Evolutionary conservation across 2,797 vertebrate genomes (phyloP).

Genomic region (Amazona ochrocephala): DNA sequence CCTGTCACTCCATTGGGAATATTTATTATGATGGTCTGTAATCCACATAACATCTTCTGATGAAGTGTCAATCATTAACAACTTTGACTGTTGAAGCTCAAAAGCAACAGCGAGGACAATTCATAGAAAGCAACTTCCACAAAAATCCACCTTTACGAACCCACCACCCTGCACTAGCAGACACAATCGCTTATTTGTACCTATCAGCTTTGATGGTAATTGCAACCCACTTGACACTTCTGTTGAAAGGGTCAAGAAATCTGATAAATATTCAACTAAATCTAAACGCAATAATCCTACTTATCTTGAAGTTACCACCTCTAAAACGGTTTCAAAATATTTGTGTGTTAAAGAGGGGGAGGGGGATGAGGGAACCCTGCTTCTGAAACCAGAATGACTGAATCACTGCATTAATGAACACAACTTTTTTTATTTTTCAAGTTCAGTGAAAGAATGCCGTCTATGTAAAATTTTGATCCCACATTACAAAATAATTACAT

Average conservation of each 20-base stretch:
- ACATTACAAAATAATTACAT: constrained; percentile 78
- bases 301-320: constrained; percentile 38
- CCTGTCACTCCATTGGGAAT: background rate
- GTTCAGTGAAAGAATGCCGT: constrained; percentile 57
- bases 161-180: background rate
- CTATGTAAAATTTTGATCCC: constrained; percentile 77
- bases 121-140: background rate
- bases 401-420: constrained; percentile 28
- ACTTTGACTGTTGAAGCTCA: constrained; percentile 14
- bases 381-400: constrained; percentile 10
- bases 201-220: constrained; percentile 62
- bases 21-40: background rate
- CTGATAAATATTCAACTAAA: constrained; percentile 54
- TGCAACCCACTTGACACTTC: constrained; percentile 62
- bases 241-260: constrained; percentile 51
- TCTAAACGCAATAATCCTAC: constrained; percentile 42
- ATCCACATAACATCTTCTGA: background rate
- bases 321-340: constrained; percentile 61
- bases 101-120: background rate
- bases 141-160: background rate
- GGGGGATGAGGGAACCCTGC: constrained; percentile 15
- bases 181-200: constrained; percentile 45
- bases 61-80: background rate
- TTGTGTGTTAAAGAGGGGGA: background rate
- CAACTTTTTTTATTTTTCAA: constrained; percentile 56